Conservation (phyloP, 37 sponge, comb jelly and placozoan genomes). For the Bolinopsis microptera region DNA sequence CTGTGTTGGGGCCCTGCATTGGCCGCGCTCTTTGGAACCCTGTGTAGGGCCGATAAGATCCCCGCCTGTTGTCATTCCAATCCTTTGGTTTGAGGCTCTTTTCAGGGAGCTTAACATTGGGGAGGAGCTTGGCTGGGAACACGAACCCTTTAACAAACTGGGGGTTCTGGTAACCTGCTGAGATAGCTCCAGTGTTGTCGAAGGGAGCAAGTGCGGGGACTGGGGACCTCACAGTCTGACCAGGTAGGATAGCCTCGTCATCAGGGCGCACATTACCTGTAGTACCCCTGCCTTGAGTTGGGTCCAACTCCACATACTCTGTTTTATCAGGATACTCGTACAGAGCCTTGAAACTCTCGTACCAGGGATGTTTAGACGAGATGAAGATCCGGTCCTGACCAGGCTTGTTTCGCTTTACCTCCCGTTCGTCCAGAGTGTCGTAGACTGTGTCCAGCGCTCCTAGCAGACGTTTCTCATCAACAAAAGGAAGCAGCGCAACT, state of each 20-base stretch:
- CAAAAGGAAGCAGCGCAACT: slow-evolving; percentile 97
- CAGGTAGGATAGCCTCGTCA: slow-evolving; percentile 13
- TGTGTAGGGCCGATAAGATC: slow-evolving; percentile 37
- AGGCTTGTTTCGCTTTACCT: slow-evolving; percentile 68
- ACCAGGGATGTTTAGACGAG: slow-evolving; percentile 66
- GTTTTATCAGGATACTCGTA: slow-evolving; percentile 64
- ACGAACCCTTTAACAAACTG: slow-evolving; percentile 71
- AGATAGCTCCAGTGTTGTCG: slow-evolving; percentile 39
- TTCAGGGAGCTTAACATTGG: slow-evolving; percentile 13
- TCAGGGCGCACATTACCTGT: slow-evolving; percentile 22
- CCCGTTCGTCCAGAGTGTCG: slow-evolving; percentile 71
- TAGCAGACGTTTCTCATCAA: slow-evolving; percentile 88
- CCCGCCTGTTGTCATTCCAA: slow-evolving; percentile 39
- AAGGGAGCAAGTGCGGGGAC: slow-evolving; percentile 21
- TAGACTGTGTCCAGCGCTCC: slow-evolving; percentile 80
- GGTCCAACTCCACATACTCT: slow-evolving; percentile 40
- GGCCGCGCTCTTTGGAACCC: slow-evolving; percentile 63
- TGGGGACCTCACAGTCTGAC: neutral
- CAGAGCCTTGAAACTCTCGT: slow-evolving; percentile 58
- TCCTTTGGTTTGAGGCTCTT: slow-evolving; percentile 58
- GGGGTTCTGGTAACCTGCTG: slow-evolving; percentile 75
- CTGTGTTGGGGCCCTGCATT: slow-evolving; percentile 65
- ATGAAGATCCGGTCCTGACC: slow-evolving; percentile 68
- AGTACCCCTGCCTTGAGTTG: slow-evolving; percentile 35
- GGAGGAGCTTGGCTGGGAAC: slow-evolving; percentile 75